Conservation (phyloP, 1,140 invertebrate genomes). For the Rhagoletis pomonella region DNA sequence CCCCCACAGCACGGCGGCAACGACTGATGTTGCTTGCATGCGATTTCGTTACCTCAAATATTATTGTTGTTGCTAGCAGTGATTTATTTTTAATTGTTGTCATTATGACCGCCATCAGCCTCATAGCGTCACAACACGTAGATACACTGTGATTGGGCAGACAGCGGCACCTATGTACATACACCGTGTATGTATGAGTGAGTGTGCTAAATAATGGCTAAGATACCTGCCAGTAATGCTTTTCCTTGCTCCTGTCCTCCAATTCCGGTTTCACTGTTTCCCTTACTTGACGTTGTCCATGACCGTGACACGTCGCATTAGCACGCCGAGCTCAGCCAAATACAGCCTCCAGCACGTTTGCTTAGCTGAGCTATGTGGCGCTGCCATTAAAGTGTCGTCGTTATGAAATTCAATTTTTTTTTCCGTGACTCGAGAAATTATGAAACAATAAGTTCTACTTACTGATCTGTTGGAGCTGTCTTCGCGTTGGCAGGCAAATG, state of each 20-base stretch:
- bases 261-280: not conserved
- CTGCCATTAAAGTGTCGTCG: not conserved
- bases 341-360: not conserved
- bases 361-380: not conserved
- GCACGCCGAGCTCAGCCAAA: not conserved
- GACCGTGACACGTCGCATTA: conserved; percentile 31
- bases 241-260: not conserved
- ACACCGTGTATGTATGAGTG: not conserved
- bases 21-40: not conserved
- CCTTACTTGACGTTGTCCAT: not conserved
- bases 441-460: conserved; percentile 48
- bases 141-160: not conserved
- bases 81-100: conserved; percentile 54
- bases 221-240: not conserved
- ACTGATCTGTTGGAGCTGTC: not conserved
- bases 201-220: not conserved
- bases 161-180: not conserved
- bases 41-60: conserved; percentile 25
- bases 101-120: conserved; percentile 43
- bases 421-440: not conserved
- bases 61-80: conserved; percentile 43
- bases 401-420: conserved; percentile 34
- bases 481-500: not conserved
- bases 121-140: not conserved
- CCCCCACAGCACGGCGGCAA: not conserved